A percentile compares a stretch with the other conserved stretches of the same genome.
Evolutionary conservation across 1,140 invertebrate genomes (phyloP).

Genomic region (Arion vulgaris): DNA sequence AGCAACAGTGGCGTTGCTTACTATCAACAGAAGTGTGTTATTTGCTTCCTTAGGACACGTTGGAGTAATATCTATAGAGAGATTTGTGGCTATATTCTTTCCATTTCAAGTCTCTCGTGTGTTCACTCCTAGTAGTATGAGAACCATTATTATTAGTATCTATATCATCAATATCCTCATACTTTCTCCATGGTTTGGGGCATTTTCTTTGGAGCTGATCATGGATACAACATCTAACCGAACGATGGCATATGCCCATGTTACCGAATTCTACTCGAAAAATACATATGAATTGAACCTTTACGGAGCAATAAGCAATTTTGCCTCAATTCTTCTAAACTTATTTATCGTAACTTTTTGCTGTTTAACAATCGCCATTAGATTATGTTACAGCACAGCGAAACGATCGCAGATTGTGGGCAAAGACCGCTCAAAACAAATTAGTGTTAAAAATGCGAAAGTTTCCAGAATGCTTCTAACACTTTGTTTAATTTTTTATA

Average conservation of each 20-base stretch:
- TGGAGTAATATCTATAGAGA: conserved; percentile 6
- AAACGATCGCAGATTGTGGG: neutral
- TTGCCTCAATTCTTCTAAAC: neutral
- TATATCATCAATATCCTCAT: neutral
- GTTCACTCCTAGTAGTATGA: neutral
- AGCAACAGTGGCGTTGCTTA: neutral
- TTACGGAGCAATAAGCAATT: neutral
- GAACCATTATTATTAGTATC: neutral
- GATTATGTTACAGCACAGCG: neutral
- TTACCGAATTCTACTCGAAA: neutral
- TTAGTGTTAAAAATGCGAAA: neutral
- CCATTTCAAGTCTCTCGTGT: neutral
- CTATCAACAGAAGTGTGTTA: neutral
- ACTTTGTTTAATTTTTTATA: neutral
- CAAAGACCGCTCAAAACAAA: neutral
- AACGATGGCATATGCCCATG: neutral
- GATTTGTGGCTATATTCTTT: conserved; percentile 3
- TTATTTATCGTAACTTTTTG: neutral
- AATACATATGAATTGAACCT: neutral
- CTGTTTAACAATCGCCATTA: neutral
- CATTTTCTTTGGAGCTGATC: neutral
- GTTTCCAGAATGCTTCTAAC: neutral
- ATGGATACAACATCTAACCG: neutral
- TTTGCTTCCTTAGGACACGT: neutral
- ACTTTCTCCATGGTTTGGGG: neutral